Evolutionary conservation across 2,797 vertebrate species (phyloP).

Genomic region (Scolopax bukidnonensis): DNA sequence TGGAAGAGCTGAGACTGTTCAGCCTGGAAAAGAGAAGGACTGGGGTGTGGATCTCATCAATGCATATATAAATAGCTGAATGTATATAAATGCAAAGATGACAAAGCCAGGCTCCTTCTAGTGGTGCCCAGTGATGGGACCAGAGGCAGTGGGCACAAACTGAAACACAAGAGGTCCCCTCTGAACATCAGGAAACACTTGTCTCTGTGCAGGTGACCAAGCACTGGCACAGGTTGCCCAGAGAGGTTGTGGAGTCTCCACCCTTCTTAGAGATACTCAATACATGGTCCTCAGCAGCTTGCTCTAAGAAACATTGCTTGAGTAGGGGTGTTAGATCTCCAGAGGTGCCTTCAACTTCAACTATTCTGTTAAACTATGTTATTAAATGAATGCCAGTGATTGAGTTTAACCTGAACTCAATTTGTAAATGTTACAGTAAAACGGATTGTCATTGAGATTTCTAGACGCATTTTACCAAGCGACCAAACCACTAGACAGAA

Average conservation of each 20-base stretch:
- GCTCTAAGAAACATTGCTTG: neutral
- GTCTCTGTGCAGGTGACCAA: neutral
- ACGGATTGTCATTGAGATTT: neutral
- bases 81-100: neutral
- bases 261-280: neutral
- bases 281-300: neutral
- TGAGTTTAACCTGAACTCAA: neutral
- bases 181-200: neutral
- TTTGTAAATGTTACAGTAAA: neutral
- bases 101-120: neutral
- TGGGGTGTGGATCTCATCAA: neutral
- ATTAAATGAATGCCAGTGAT: neutral
- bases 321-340: rapidly evolving
- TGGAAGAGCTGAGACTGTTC: neutral
- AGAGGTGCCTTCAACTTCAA: neutral
- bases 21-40: neutral
- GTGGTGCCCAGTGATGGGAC: neutral
- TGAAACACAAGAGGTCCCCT: neutral
- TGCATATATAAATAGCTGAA: neutral
- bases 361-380: neutral
- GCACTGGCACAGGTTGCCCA: neutral
- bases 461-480: neutral
- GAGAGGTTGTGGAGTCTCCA: neutral
- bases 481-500: neutral
- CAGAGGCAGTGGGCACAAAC: neutral